Evolutionary conservation across 2,797 vertebrate species (phyloP).

Genomic region (Danio tinwini): DNA sequence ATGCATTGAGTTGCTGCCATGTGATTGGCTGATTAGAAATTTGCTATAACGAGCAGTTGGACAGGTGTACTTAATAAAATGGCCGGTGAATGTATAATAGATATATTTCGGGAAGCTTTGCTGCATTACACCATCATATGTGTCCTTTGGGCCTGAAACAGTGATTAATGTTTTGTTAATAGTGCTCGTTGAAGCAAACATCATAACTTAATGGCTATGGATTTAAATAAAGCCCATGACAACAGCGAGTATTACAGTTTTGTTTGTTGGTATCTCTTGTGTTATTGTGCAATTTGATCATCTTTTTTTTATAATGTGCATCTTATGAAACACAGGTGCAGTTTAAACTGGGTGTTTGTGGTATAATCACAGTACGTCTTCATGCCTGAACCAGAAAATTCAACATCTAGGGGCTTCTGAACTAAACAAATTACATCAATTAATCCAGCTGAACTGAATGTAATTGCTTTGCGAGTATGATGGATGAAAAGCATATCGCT

Average conservation of each 20-base stretch:
- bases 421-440: constrained; percentile 48
- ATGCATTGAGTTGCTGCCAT: no score
- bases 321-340: not conserved
- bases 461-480: constrained; percentile 33
- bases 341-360: constrained; percentile 35
- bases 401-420: constrained; percentile 22
- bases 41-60: no score
- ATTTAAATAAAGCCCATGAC: not conserved
- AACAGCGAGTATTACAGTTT: not conserved
- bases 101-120: not conserved
- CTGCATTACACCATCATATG: not conserved
- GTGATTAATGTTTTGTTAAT: constrained; percentile 1
- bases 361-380: not conserved
- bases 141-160: not conserved
- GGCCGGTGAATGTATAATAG: no score
- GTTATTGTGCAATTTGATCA: not conserved
- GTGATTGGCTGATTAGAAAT: no score
- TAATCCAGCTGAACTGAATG: constrained; percentile 25
- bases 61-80: no score
- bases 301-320: not conserved
- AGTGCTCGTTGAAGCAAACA: not conserved
- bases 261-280: not conserved
- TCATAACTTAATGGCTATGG: not conserved
- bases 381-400: constrained; percentile 43
- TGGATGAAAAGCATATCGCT: not conserved